Evolutionary conservation across 2,888 invertebrate genomes (phyloP).

Genomic region (Dasypolia templi): DNA sequence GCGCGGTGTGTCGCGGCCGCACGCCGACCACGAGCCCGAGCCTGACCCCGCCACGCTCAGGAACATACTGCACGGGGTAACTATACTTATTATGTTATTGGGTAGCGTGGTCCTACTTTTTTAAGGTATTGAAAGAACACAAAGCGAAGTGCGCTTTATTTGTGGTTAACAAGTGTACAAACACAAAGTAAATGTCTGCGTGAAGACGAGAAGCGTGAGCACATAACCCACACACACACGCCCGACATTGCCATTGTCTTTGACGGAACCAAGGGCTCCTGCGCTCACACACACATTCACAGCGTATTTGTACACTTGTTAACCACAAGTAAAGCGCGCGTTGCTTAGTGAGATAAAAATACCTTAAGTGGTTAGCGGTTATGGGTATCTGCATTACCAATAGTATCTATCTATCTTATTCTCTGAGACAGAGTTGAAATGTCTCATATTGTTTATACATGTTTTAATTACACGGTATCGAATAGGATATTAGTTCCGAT

Average conservation of each 20-base stretch:
- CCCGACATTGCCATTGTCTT: not conserved
- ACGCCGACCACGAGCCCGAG: slow-evolving; percentile 91
- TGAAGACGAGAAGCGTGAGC: not conserved
- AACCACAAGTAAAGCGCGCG: not conserved
- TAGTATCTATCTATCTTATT: too few relatives aligned
- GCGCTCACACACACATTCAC: not conserved
- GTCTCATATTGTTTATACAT: too few relatives aligned
- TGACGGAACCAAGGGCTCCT: not conserved
- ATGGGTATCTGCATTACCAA: not conserved
- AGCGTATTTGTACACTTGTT: not conserved
- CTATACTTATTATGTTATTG: slow-evolving; percentile 56
- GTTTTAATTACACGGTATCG: too few relatives aligned
- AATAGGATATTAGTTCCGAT: too few relatives aligned
- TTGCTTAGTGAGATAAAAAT: not conserved
- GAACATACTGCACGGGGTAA: slow-evolving; percentile 92
- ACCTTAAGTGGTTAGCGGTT: not conserved
- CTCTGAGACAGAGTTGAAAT: not conserved
- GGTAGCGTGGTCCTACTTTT: not conserved
- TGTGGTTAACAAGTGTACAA: not conserved
- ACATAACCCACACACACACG: not conserved
- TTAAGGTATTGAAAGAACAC: too few relatives aligned
- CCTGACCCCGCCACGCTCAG: slow-evolving; percentile 90
- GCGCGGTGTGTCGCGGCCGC: slow-evolving; percentile 91
- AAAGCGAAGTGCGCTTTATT: not conserved
- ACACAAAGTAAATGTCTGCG: not conserved